Base-by-base conservation (phyloP, 2,797 vertebrate genomes). In the Dryobates pubescens region DNA sequence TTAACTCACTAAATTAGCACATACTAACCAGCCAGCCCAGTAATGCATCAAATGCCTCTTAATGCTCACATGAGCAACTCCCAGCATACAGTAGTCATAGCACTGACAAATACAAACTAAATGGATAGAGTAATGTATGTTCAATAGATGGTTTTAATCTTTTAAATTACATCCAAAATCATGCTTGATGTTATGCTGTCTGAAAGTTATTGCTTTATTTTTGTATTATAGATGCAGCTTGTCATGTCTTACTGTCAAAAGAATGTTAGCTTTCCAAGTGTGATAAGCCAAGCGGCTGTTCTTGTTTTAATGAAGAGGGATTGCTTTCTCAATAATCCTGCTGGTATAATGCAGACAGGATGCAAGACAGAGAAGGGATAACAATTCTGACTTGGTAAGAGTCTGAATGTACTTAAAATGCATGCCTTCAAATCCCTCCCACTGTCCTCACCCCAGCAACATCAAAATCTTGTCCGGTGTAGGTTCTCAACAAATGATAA, bases 301-400 rank as follows among this genome's bases (percentile, higher is more conserved):
- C 45, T 68, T 61, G 15, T 76, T 88, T 87, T 84, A 90, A 82
- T 45, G 63, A 47, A 65, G 22, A 91, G 23, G 77, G 81, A 68
- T 61, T 20, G 45, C 45, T 47, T 19, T 47, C 45, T 20, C 45
- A 47, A 20, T 20, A 95, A 97, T 96, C 56, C 59, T 17, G 41
- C 32, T 56, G 75, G 62, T 56, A 72, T 91, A 95, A 96, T 67
- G 83, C 77, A 94, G 76, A 89, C 29, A 38, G 73, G 86, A 93
- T 93, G 89, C 23, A 83, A 91, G 87, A 78, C 95, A 95, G 89
- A 95, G 89, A 86, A 86, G 62, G 95, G 82, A 97, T 64, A 96
- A 80, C 62, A 74, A 93, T 78, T 85, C 80, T 77, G 69, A 64
- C 56, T 82, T 76, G 65, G 64, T 58, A 93, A 76, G 79, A 94